Evolutionary conservation across 2,113 vertebrate genomes (phyloP).

Genomic region (Lamprotornis superbus): DNA sequence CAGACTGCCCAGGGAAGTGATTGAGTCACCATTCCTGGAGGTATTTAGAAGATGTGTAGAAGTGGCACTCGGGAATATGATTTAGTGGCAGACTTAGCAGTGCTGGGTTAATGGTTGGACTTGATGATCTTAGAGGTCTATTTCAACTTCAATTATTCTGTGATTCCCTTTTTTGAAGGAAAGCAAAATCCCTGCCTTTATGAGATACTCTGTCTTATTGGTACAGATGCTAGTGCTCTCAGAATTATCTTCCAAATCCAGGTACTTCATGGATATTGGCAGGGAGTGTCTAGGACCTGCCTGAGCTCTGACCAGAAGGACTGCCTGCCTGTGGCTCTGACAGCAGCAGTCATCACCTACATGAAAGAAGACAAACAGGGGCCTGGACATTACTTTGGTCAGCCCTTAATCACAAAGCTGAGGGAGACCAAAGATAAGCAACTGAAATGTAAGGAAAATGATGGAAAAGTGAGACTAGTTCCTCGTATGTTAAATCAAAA

Average conservation of each 20-base stretch:
- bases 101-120: not conserved
- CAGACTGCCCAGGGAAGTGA: not conserved
- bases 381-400: not conserved
- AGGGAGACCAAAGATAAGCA: not conserved
- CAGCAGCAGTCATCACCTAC: not conserved
- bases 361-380: not conserved
- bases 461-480: not conserved
- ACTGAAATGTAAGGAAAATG: not conserved
- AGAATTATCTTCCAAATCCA: not conserved
- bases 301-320: accelerated
- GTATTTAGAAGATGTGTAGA: not conserved
- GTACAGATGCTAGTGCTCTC: accelerated
- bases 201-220: not conserved
- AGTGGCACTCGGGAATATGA: not conserved
- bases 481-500: not conserved
- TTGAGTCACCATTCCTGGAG: not conserved
- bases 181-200: not conserved
- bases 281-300: not conserved
- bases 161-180: not conserved
- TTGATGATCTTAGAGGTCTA: not conserved
- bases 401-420: not conserved
- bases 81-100: not conserved
- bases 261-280: not conserved
- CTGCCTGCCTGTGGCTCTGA: not conserved
- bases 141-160: not conserved